Evolutionary conservation across 2,113 vertebrate genomes (phyloP).

Genomic region (Nannobrachium achirus): DNA sequence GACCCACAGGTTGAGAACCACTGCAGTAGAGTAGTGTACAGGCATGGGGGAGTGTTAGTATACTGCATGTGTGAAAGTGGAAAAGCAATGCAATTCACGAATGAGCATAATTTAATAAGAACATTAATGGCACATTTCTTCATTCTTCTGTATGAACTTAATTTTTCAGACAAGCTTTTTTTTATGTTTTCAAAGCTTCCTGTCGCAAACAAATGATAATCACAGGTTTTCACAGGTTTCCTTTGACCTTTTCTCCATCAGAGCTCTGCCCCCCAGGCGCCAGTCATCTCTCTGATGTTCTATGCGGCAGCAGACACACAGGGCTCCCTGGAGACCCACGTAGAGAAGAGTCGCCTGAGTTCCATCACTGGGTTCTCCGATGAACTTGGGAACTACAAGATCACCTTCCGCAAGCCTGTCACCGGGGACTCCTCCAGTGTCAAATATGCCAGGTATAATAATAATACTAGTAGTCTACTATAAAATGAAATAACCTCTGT

Average conservation of each 20-base stretch:
- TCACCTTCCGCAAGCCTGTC: slow-evolving; percentile 86
- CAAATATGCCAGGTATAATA: slow-evolving; percentile 85
- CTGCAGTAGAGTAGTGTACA: no score
- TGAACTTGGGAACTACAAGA: slow-evolving; percentile 89
- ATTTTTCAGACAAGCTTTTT: no score
- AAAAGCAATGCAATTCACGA: no score
- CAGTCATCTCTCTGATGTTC: slow-evolving; percentile 91
- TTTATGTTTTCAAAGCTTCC: background rate
- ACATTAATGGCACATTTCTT: no score
- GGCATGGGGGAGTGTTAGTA: no score
- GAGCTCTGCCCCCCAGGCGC: slow-evolving; percentile 66
- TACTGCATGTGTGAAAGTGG: no score
- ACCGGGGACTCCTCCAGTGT: slow-evolving; percentile 61
- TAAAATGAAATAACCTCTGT: no score
- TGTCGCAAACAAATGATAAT: background rate
- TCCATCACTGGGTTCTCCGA: slow-evolving; percentile 83
- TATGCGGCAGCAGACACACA: slow-evolving; percentile 91
- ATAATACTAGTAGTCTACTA: no score
- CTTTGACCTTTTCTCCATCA: slow-evolving; percentile 41
- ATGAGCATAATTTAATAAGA: no score
- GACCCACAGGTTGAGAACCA: no score
- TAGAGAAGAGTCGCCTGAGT: slow-evolving; percentile 80
- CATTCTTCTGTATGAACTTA: no score
- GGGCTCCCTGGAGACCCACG: slow-evolving; percentile 80
- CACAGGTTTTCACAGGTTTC: background rate